These are phyloP conservation scores for Priocnemis perturbator DNA, from an alignment of 2,888 invertebrate genomes.

Conservation along the genomic window DNA sequence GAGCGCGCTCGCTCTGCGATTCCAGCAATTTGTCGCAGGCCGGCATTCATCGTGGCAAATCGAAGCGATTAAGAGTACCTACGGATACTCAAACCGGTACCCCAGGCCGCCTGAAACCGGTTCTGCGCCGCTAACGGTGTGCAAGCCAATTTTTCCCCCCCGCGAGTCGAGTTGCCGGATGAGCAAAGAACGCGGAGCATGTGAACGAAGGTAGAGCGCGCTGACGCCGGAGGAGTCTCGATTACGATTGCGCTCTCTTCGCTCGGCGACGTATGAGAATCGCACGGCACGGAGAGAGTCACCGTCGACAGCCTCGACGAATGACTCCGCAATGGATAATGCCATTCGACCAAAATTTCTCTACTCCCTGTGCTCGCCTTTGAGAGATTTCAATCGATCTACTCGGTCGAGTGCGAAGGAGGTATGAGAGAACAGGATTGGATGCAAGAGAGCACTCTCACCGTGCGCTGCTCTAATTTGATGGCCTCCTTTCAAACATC, in stretches of 20 bases:
- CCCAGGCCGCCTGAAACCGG: slow-evolving; percentile 22
- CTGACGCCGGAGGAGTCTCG: slow-evolving; percentile 1
- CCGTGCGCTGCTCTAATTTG: no score
- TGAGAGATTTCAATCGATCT: no score
- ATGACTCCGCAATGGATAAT: no score
- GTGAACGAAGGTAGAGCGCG: neutral
- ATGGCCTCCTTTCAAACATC: no score
- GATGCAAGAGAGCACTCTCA: no score
- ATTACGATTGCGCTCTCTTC: neutral
- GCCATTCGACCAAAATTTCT: no score
- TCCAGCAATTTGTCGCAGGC: slow-evolving; percentile 56
- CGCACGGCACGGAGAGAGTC: no score
- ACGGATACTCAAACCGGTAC: slow-evolving; percentile 24
- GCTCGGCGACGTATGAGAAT: neutral
- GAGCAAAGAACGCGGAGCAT: no score
- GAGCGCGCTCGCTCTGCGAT: slow-evolving; percentile 35
- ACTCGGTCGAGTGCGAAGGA: no score
- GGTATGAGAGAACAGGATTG: no score
- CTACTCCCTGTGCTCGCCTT: no score
- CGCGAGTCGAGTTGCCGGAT: neutral
- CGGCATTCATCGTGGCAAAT: slow-evolving; percentile 50
- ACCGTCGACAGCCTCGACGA: no score
- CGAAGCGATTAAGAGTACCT: slow-evolving; percentile 54
- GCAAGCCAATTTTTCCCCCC: slow-evolving; percentile 16
- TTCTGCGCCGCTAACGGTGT: slow-evolving; percentile 23